Percentiles rank a stretch among this genome's conserved stretches.
phyloP scores from a whole-genome alignment of 2,113 vertebrate genomes.

The Gnathochromis pfefferi region DNA sequence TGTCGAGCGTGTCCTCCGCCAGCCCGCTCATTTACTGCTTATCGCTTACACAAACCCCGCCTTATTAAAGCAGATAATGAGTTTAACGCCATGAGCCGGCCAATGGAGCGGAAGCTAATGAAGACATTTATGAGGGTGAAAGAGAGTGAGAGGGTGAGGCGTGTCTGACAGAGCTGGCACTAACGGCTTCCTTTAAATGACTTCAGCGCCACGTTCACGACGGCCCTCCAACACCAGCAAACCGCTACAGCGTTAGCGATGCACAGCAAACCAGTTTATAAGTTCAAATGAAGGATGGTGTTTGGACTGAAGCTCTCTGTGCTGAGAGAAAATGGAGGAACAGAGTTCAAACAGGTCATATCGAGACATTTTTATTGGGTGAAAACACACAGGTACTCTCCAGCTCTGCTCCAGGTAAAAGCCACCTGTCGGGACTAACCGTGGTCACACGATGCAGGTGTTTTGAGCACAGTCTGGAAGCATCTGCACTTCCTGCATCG shows the following conservation, averaged over 20 bases:
- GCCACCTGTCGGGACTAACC: fast-evolving
- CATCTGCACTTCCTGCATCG: background rate
- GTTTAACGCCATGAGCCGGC: background rate
- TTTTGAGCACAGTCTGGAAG: background rate
- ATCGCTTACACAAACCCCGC: background rate
- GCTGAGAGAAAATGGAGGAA: background rate
- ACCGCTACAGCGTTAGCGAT: fast-evolving
- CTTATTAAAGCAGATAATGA: slow-evolving; percentile 30
- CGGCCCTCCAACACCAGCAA: background rate
- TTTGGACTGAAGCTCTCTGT: background rate
- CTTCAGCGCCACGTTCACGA: background rate
- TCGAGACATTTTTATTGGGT: fast-evolving
- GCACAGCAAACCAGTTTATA: background rate
- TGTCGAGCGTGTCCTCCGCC: background rate
- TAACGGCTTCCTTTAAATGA: background rate
- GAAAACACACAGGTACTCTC: background rate
- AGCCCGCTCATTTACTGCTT: background rate
- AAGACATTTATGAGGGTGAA: background rate
- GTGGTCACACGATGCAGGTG: background rate
- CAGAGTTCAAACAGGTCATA: background rate
- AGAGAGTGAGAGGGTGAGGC: background rate
- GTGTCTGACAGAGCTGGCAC: background rate
- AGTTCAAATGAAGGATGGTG: background rate
- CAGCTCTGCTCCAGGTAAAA: background rate
- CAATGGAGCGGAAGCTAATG: background rate